Evolutionary conservation across 2,797 vertebrate species (phyloP), one percentile per base, ranked within the genome.

Genomic region (Premnoplex brunnescens): DNA sequence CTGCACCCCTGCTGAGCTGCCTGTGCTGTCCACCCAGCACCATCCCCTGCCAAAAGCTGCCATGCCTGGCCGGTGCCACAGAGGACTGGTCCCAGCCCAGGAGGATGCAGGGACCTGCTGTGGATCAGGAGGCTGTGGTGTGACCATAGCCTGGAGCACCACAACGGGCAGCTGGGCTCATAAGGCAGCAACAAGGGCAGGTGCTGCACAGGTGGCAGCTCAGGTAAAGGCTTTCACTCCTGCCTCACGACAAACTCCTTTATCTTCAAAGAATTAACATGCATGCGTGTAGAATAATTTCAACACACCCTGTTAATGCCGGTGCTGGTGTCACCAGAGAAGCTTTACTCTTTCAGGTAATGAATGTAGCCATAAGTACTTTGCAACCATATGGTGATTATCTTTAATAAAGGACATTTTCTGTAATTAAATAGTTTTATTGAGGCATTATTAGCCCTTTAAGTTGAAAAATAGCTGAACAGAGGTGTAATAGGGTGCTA

Each of bases 371-470:
- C 85, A 12, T 84, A 84, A 94, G 93, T 52, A 34, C 90, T 91
- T 73, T 12, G 63, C 85, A 55, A 55, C 90, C 90, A 76, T 95
- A 81, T 36, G 95, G 88, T 44, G 87, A 90, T 95, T 76, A 63
- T 27, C 80, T 62, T 84, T 88, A 95, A 95, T 95, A 91, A 91
- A 81, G 88, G 91, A 81, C 80, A 86, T 92, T 93, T 94, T 83
- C 67, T 54, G 90, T 79, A 95, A 95, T 95, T 95, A 97, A 94
- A 91, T 69, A 75, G 62, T 88, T 95, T 95, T 95, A 95, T 93
- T 94, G 94, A 91, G 92, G 90, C 88, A 79, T 91, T 97, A 93
- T 94, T 96, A 95, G 91, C 74, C 83, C 83, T 94, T 91, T 91
- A 91, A 86, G 80, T 87, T 95, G 94, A 96, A 91, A 91, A 96